These are phyloP conservation scores for Syngnathoides biaculeatus DNA, from an alignment of 2,113 vertebrate species.

Conservation along the genomic window DNA sequence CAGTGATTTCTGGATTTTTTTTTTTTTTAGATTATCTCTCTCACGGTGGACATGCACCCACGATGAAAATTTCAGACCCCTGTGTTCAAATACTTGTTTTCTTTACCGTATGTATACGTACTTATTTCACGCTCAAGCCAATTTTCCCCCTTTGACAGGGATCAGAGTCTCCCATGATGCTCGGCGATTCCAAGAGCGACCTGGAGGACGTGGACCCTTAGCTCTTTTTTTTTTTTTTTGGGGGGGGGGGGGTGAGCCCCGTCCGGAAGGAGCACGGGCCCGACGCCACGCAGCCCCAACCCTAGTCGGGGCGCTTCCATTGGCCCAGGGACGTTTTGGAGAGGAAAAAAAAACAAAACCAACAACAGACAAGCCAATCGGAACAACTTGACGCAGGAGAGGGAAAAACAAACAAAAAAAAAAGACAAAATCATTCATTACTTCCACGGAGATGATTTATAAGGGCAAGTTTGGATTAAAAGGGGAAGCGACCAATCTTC, in stretches of 20 bases:
- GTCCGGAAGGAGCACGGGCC: constrained; percentile 42
- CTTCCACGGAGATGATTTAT: constrained; percentile 52
- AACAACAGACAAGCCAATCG: constrained; percentile 46
- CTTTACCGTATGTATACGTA: too few relatives aligned
- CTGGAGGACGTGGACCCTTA: constrained; percentile 95
- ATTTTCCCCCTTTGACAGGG: constrained; percentile 70
- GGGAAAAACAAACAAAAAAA: constrained; percentile 38
- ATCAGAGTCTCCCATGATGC: constrained; percentile 97
- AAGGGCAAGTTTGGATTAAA: constrained; percentile 39
- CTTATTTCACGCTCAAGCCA: too few relatives aligned
- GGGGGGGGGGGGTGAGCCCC: constrained; percentile 13
- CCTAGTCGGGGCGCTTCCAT: constrained; percentile 52
- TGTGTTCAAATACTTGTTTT: too few relatives aligned
- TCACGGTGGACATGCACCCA: too few relatives aligned
- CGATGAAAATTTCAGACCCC: too few relatives aligned
- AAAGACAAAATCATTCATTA: constrained; percentile 44
- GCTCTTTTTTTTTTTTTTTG: constrained; percentile 30
- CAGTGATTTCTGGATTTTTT: too few relatives aligned
- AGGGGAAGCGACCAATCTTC: constrained; percentile 42
- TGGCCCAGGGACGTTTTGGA: constrained; percentile 31
- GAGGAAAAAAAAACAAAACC: constrained; percentile 40
- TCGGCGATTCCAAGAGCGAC: constrained; percentile 93
- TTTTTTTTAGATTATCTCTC: too few relatives aligned
- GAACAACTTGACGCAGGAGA: constrained; percentile 32
- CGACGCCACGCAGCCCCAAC: constrained; percentile 52